Percentiles rank a stretch among this genome's conserved stretches.
These are phyloP conservation scores for Monochamus alternatus DNA, from an alignment of 2,888 invertebrate species.

Conservation along the genomic window DNA sequence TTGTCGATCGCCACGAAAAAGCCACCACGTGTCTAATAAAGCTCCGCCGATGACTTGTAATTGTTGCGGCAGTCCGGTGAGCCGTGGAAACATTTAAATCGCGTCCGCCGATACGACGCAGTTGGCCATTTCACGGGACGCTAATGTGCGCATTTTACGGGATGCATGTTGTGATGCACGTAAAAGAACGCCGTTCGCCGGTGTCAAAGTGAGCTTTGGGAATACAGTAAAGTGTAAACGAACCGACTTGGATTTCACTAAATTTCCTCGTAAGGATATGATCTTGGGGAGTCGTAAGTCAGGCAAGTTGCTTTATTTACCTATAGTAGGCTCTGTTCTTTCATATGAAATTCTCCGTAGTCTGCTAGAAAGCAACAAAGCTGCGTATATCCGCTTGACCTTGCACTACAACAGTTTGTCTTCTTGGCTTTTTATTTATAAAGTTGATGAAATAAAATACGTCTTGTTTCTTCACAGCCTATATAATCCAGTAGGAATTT, in stretches of 20 bases:
- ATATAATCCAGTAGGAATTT: background rate
- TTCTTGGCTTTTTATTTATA: background rate
- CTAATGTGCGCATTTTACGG: slow-evolving; percentile 28
- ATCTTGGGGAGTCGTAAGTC: slow-evolving; percentile 18
- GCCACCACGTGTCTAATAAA: slow-evolving; percentile 8
- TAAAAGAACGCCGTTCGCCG: slow-evolving; percentile 1
- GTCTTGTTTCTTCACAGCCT: too few relatives aligned
- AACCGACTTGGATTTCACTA: background rate
- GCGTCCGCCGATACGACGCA: slow-evolving; percentile 21
- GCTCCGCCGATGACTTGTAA: background rate
- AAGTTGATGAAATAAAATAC: background rate
- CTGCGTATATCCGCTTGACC: slow-evolving; percentile 5
- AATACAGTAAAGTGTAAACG: background rate
- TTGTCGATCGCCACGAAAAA: background rate
- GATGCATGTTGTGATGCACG: slow-evolving; percentile 16
- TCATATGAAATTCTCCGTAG: background rate
- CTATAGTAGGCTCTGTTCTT: background rate
- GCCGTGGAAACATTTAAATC: slow-evolving; percentile 18
- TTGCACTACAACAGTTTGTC: background rate
- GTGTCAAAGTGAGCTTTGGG: background rate
- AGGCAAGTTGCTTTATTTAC: slow-evolving; percentile 29
- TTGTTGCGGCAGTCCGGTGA: slow-evolving; percentile 1
- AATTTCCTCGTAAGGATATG: slow-evolving; percentile 12
- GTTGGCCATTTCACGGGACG: slow-evolving; percentile 17
- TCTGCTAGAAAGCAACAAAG: background rate